Conservation (phyloP, 2,113 vertebrate species). For the Mola mola region DNA sequence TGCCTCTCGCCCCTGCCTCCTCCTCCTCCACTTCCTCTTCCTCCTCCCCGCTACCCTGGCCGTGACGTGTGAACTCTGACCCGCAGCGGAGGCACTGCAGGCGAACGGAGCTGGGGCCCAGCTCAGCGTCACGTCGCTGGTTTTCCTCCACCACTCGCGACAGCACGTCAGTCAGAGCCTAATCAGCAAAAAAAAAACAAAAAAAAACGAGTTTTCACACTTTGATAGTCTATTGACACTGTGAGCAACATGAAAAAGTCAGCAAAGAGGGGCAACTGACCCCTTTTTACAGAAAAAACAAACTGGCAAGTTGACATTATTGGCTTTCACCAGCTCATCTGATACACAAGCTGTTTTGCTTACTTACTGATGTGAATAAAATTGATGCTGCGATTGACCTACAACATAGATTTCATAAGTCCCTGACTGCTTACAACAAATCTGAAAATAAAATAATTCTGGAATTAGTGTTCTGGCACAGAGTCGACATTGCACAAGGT, state of each 20-base stretch:
- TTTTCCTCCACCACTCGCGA: constrained; percentile 81
- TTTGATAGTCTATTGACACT: too few relatives aligned
- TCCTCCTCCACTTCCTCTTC: constrained; percentile 3
- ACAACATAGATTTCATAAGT: not conserved
- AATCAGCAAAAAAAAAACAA: not conserved
- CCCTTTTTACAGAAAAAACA: too few relatives aligned
- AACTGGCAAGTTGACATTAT: too few relatives aligned
- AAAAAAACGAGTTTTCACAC: too few relatives aligned
- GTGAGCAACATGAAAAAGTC: too few relatives aligned
- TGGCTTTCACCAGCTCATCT: not conserved
- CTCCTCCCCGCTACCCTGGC: not conserved
- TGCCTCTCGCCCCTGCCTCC: constrained; percentile 16
- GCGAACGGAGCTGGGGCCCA: constrained; percentile 36
- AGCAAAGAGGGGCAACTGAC: too few relatives aligned
- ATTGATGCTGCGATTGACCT: too few relatives aligned
- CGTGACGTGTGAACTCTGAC: constrained; percentile 77
- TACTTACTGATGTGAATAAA: too few relatives aligned
- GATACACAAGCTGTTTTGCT: not conserved
- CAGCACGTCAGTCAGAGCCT: constrained; percentile 81
- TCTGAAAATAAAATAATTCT: not conserved
- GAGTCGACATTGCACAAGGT: constrained; percentile 17
- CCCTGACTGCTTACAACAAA: constrained; percentile 2
- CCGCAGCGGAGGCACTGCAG: constrained; percentile 90
- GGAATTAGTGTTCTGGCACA: constrained; percentile 12
- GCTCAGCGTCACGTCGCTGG: constrained; percentile 40